These are phyloP conservation scores for Pagetopsis macropterus DNA, from an alignment of 2,797 vertebrate species.

Conservation along the genomic window DNA sequence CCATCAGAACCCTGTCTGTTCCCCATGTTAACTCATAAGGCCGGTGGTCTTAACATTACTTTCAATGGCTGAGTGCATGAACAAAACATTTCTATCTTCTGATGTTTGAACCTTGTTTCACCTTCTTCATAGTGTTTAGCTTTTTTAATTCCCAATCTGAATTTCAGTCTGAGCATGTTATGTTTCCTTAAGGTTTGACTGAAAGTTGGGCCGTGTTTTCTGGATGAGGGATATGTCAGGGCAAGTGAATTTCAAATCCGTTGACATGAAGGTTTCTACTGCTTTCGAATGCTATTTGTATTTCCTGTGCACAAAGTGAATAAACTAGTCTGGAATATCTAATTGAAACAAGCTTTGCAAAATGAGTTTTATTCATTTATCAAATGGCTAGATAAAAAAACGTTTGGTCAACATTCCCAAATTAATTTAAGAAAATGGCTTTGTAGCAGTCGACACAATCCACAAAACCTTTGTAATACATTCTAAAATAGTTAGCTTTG, in stretches of 20 bases:
- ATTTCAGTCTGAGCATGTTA: slow-evolving; percentile 67
- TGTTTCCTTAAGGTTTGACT: slow-evolving; percentile 62
- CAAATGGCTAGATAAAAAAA: slow-evolving; percentile 73
- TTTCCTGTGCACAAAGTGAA: slow-evolving; percentile 83
- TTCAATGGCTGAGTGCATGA: slow-evolving; percentile 71
- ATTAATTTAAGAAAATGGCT: slow-evolving; percentile 59
- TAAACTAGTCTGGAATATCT: slow-evolving; percentile 81
- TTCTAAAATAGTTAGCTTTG: slow-evolving; percentile 70
- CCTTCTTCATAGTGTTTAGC: slow-evolving; percentile 47
- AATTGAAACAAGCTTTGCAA: slow-evolving; percentile 54
- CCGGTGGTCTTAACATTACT: slow-evolving; percentile 52
- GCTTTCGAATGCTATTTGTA: slow-evolving; percentile 78
- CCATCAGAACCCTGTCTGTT: slow-evolving; percentile 34
- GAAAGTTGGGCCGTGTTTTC: slow-evolving; percentile 34
- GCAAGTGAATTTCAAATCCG: slow-evolving; percentile 62
- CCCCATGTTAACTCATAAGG: slow-evolving; percentile 32
- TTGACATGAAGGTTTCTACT: slow-evolving; percentile 79
- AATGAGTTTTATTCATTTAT: slow-evolving; percentile 70
- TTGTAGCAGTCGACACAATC: slow-evolving; percentile 46
- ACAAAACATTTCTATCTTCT: slow-evolving; percentile 59
- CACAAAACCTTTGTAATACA: slow-evolving; percentile 65
- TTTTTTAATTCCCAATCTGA: slow-evolving; percentile 51
- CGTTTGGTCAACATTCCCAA: slow-evolving; percentile 48
- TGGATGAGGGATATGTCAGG: slow-evolving; percentile 39
- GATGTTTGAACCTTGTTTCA: slow-evolving; percentile 57